These are phyloP conservation scores for Hippopotamus amphibius DNA, from an alignment of 2,113 vertebrate species.

Conservation along the genomic window DNA sequence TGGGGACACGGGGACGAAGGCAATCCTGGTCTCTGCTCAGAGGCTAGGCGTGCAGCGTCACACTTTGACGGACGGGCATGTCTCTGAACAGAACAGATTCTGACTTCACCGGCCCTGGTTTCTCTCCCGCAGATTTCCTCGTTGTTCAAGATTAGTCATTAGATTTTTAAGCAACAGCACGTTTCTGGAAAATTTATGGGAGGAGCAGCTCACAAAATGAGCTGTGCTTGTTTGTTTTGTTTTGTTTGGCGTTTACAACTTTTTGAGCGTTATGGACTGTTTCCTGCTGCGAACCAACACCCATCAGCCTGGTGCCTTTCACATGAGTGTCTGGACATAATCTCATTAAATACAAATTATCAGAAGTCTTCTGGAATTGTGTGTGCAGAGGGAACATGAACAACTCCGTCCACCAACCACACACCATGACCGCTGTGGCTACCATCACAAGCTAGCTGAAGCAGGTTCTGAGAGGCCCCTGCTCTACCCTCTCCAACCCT, in stretches of 20 bases:
- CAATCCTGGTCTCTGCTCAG: fast-evolving
- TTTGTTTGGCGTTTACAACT: background rate
- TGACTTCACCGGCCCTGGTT: background rate
- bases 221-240: background rate
- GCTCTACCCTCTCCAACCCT: too few species aligned
- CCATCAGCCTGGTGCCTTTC: background rate
- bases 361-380: constrained; percentile 39
- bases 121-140: background rate
- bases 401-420: background rate
- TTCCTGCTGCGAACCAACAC: background rate
- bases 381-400: constrained; percentile 2
- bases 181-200: background rate
- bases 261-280: background rate
- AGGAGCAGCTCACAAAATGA: background rate
- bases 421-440: background rate
- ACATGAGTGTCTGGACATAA: background rate
- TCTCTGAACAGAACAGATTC: background rate
- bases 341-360: constrained; percentile 43
- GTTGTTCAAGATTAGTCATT: background rate
- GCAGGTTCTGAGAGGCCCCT: background rate
- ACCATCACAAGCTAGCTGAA: background rate
- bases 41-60: background rate
- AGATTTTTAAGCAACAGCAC: background rate
- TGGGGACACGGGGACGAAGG: background rate
- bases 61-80: background rate